Base-by-base conservation (phyloP, 2,888 invertebrate species). In the Didymodactylos carnosus region DNA sequence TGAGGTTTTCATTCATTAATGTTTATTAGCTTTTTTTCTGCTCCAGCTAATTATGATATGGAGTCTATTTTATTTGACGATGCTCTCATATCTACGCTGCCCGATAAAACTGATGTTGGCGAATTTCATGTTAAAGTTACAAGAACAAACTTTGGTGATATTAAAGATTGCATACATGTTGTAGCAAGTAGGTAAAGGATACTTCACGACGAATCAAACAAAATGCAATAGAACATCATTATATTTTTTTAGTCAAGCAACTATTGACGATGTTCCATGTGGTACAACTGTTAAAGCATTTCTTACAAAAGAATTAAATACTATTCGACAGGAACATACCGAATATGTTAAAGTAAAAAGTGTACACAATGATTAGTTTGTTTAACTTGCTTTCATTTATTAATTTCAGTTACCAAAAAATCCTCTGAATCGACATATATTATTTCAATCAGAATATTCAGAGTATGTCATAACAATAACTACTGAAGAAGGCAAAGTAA, bases 261-360 rank as follows among this genome's bases (percentile, higher is more conserved):
- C 80, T 13, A 80, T 83, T 19, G 83, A 83, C 76, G 81, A 80
- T 35, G 81, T 83, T 7, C 82, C 82, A 0, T 83, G 83, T 77
- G 82, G 83, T 11, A 83, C 83, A 4, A 81, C 82, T 19, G 80
- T 83, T 72, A 80, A 80, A 41, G 81, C 82, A 14, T 81, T 81
- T 76, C 80, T 83, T 0, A 79, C 80, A 19, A 78, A 78, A 70
- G 78, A 79, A 72, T 78, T 83, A 53, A 79, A 81, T 70, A 83
- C 83, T 3, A 72, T 82, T n/a, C 82, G 83, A 75, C 83, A 83
- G 76, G 81, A 82, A 62, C 82, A 83, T 72, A 82, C 82, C 78
- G 83, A 83, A 78, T 82, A 82, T 79, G 81, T 83, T 11, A 82
- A 83, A 79, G 83, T 83, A 75, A n/a, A n/a, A n/a, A 72, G 76